Conservation (phyloP, 2,888 invertebrate species). For the Dascillus cervinus region DNA sequence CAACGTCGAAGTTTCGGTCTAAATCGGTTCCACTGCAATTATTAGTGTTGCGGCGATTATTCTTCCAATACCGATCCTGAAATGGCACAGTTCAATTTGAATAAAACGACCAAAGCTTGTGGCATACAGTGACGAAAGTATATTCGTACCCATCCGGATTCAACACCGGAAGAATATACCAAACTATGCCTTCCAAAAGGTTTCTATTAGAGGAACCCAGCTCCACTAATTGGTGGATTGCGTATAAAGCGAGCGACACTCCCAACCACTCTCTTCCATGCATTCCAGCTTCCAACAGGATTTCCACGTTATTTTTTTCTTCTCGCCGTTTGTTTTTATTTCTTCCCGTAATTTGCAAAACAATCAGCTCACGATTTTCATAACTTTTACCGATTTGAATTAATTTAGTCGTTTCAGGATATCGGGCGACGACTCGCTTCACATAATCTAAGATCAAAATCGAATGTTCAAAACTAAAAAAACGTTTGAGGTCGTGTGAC, state of each 20-base stretch:
- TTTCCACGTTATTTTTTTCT: slow-evolving; percentile 3
- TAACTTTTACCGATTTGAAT: slow-evolving; percentile 9
- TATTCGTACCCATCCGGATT: slow-evolving; percentile 13
- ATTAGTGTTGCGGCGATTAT: background rate
- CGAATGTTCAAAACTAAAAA: no score
- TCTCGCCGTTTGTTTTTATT: slow-evolving; percentile 2
- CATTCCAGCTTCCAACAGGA: slow-evolving; percentile 10
- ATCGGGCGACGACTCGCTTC: background rate
- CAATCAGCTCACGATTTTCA: background rate
- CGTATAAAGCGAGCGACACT: slow-evolving; percentile 5
- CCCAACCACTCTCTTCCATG: slow-evolving; percentile 9
- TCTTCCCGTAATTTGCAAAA: slow-evolving; percentile 6
- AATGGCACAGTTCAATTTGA: no score
- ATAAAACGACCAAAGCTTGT: no score
- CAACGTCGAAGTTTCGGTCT: slow-evolving; percentile 3
- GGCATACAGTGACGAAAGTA: no score
- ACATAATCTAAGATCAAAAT: slow-evolving; percentile 1
- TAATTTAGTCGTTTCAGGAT: slow-evolving; percentile 7
- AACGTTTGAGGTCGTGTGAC: no score
- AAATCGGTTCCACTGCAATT: slow-evolving; percentile 1
- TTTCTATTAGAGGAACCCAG: background rate
- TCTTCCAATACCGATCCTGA: slow-evolving; percentile 1
- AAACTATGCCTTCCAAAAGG: slow-evolving; percentile 5
- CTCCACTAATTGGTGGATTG: slow-evolving; percentile 6
- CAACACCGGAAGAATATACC: slow-evolving; percentile 8